These are phyloP conservation scores for Lasius fuliginosus DNA, from an alignment of 2,888 invertebrate species.

Conservation along the genomic window DNA sequence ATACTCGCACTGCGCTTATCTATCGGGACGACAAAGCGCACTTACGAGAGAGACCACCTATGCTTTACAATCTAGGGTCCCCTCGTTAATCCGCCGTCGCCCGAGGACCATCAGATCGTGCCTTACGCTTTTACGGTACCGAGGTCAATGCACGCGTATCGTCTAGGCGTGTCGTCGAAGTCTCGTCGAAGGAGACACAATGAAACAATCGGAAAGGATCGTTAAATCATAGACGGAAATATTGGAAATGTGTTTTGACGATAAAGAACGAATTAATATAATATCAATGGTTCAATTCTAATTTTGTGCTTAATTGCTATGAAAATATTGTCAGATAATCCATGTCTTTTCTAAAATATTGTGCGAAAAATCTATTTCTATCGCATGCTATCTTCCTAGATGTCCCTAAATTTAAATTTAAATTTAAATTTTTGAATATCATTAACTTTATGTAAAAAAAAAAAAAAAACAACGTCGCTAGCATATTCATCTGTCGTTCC, in stretches of 20 bases:
- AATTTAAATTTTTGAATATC: background rate
- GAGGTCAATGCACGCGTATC: constrained; percentile 46
- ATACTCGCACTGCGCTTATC: constrained; percentile 57
- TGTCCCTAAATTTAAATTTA: background rate
- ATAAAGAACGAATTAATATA: background rate
- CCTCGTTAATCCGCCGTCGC: constrained; percentile 62
- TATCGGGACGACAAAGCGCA: constrained; percentile 61
- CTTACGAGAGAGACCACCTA: constrained; percentile 65
- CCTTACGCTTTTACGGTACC: constrained; percentile 53
- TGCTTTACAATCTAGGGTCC: constrained; percentile 64
- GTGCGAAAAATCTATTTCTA: background rate
- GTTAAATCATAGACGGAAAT: constrained; percentile 2
- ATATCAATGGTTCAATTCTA: background rate
- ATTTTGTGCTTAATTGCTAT: background rate
- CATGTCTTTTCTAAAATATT: background rate
- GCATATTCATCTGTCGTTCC: background rate
- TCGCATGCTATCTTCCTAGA: background rate
- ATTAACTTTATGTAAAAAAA: background rate
- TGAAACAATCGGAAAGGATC: constrained; percentile 22
- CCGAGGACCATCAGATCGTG: constrained; percentile 55
- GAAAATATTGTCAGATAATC: background rate
- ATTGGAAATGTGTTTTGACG: background rate
- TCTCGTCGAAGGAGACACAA: constrained; percentile 26
- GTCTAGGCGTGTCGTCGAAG: constrained; percentile 38
- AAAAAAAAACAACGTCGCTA: background rate